phyloP scores from a whole-genome alignment of 2,888 invertebrate species.

The Baronia brevicornis region DNA sequence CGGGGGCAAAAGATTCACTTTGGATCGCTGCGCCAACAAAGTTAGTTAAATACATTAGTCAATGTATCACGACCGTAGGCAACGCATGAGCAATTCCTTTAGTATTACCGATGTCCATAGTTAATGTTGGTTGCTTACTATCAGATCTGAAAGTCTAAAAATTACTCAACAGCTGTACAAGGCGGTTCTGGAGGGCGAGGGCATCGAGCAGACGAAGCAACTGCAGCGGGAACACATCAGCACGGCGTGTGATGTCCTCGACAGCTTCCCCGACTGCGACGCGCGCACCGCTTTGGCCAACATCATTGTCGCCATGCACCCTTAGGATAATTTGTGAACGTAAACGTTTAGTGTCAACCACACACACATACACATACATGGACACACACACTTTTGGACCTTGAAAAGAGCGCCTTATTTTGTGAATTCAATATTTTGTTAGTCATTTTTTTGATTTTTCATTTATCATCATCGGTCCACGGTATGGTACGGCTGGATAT shows the following conservation, averaged over 20 bases:
- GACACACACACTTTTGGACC: neutral
- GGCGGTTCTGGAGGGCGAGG: constrained; percentile 80
- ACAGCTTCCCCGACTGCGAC: constrained; percentile 86
- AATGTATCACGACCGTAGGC: too few species aligned
- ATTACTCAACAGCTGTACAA: constrained; percentile 59
- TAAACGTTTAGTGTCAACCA: neutral
- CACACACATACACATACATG: neutral
- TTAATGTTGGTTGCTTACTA: neutral
- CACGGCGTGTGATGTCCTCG: constrained; percentile 83
- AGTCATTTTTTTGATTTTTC: too few species aligned
- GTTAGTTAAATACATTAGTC: too few species aligned
- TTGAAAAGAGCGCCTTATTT: too few species aligned
- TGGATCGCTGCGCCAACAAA: too few species aligned
- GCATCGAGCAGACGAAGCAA: constrained; percentile 82
- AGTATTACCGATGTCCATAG: too few species aligned
- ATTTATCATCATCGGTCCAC: too few species aligned
- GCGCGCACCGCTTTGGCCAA: constrained; percentile 90
- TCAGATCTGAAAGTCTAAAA: neutral
- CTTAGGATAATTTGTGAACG: constrained; percentile 5
- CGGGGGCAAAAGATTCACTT: too few species aligned
- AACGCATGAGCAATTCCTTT: too few species aligned
- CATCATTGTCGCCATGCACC: constrained; percentile 90
- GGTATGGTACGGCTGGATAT: too few species aligned
- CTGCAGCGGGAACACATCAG: constrained; percentile 85
- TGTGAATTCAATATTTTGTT: too few species aligned